Evolutionary conservation across 2,888 invertebrate species (phyloP), one percentile per base, ranked within the genome.

Genomic region (Pachliopta kotzebuea): DNA sequence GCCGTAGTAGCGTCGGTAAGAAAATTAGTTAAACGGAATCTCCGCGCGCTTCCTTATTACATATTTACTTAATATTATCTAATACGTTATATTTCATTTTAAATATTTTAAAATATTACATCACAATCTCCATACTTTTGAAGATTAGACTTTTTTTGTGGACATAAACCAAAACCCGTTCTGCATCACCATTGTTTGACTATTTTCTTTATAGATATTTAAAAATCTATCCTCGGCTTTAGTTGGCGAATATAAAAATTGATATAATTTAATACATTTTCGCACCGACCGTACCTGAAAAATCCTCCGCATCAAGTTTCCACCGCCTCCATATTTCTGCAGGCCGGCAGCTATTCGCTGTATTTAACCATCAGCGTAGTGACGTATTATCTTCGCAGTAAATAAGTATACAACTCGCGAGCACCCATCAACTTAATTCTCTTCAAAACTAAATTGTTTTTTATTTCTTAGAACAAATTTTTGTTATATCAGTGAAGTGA

Each of bases 261-360:
- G 14, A 4, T 37, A 11, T 4, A 37, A 37, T 37, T 9, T 14
- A 37, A 14, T 11, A 37, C 18, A 24, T 75, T 74, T 74, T 72
- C 75, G 58, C 73, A 72, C 83, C 59, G 74, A 81, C 87, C 73
- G 77, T 90, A 87, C 87, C 81, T 85, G 87, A 84, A 88, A 45
- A 86, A 86, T 84, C 82, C 80, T 84, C 86, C 82, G 86, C 85
- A 87, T 88, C 86, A 87, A 87, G 85, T 88, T 86, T 86, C 85
- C 80, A 77, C 74, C 78, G 85, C 85, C 84, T 85, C 88, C 88
- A 88, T 86, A 86, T 85, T 88, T 86, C 88, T 84, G 79, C 80
- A 68, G 81, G 76, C 79, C 78, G 79, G 78, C 76, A 66, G 69
- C 72, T 74, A 76, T 75, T 76, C 77, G 79, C 76, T 76, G 64